A percentile compares a stretch with the other conserved stretches of the same genome.
Evolutionary conservation across 2,797 vertebrate genomes (phyloP).

Genomic region (Diceros bicornis): DNA sequence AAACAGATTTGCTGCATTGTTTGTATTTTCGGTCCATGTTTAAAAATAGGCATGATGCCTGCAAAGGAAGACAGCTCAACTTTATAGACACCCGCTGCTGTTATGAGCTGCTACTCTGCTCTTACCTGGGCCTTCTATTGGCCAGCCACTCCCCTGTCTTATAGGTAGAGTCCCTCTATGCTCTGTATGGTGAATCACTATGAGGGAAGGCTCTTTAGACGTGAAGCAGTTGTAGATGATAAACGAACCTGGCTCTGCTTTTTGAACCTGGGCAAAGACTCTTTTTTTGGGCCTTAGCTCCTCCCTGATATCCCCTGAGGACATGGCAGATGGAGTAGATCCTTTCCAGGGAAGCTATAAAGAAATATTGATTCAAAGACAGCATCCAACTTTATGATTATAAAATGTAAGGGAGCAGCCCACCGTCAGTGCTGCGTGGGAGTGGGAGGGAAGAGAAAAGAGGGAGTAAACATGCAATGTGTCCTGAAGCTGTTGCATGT

Average conservation of each 20-base stretch:
- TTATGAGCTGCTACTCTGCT: background rate
- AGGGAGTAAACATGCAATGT: background rate
- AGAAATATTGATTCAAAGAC: conserved; percentile 67
- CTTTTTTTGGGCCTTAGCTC: background rate
- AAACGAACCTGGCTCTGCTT: background rate
- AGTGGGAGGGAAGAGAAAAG: background rate
- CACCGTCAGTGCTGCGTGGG: background rate
- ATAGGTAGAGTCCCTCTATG: background rate
- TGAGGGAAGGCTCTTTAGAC: background rate
- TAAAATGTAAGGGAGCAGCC: background rate
- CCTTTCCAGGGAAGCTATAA: conserved; percentile 34
- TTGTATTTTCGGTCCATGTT: background rate
- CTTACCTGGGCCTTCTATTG: background rate
- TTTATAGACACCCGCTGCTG: background rate
- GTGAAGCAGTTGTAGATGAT: background rate
- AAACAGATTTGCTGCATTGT: background rate
- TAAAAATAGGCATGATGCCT: background rate
- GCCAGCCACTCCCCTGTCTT: background rate
- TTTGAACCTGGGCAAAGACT: background rate
- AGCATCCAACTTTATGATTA: background rate
- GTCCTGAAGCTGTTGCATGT: background rate
- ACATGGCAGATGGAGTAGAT: background rate
- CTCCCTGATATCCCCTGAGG: conserved; percentile 21
- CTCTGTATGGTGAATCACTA: background rate
- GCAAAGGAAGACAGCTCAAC: background rate